These are phyloP conservation scores for Agriopis marginaria DNA, from an alignment of 2,888 invertebrate species.

Conservation along the genomic window DNA sequence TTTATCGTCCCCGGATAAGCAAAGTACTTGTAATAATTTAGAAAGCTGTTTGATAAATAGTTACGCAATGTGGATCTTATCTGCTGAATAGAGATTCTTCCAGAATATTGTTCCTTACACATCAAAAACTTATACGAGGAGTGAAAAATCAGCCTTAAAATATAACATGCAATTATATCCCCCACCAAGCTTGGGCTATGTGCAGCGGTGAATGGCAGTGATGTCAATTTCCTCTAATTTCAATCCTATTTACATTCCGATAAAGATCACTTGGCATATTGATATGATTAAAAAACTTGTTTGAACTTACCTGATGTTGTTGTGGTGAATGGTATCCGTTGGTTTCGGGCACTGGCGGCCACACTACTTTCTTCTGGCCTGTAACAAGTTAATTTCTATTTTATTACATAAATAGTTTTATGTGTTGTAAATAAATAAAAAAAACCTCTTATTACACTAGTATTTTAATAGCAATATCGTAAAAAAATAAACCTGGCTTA, in stretches of 20 bases:
- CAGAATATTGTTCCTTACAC: neutral
- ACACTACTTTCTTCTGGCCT: slow-evolving; percentile 95
- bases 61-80: neutral
- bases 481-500: neutral
- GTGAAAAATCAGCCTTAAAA: slow-evolving; percentile 22
- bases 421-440: neutral
- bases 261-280: slow-evolving; percentile 24
- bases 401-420: slow-evolving; percentile 34
- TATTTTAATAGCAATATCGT: neutral
- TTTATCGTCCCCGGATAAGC: slow-evolving; percentile 5
- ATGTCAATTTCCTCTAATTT: slow-evolving; percentile 57
- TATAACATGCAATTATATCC: slow-evolving; percentile 65
- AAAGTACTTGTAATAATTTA: neutral
- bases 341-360: slow-evolving; percentile 93
- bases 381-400: slow-evolving; percentile 66
- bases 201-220: slow-evolving; percentile 74
- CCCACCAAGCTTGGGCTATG: slow-evolving; percentile 71
- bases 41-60: neutral
- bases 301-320: slow-evolving; percentile 85
- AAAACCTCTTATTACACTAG: neutral
- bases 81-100: neutral
- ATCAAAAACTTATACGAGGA: slow-evolving; percentile 2
- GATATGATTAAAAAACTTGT: slow-evolving; percentile 9
- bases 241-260: slow-evolving; percentile 54
- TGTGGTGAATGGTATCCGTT: slow-evolving; percentile 87